Evolutionary conservation across 2,797 vertebrate species (phyloP).

Genomic region (Gobionotothen gibberifrons): DNA sequence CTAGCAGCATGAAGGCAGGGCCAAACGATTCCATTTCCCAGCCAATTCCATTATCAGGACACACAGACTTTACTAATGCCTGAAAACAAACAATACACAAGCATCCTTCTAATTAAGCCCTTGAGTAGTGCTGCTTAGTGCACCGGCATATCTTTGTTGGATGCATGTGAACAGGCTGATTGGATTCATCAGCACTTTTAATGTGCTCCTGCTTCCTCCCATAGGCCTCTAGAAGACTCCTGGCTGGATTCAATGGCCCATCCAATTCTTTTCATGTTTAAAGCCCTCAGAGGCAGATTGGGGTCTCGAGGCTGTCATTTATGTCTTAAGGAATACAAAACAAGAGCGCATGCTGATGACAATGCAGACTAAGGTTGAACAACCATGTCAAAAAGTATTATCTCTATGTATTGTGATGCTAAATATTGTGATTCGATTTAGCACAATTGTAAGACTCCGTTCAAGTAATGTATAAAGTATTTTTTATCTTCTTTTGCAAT

Average conservation of each 20-base stretch:
- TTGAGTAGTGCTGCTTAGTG: slow-evolving; percentile 79
- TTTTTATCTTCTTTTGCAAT: background rate
- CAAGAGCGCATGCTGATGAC: slow-evolving; percentile 33
- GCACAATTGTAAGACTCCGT: background rate
- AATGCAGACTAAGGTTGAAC: slow-evolving; percentile 23
- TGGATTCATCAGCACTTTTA: slow-evolving; percentile 82
- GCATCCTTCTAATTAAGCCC: slow-evolving; percentile 84
- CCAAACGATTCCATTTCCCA: slow-evolving; percentile 80
- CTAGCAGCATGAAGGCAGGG: slow-evolving; percentile 73
- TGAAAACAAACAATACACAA: slow-evolving; percentile 82
- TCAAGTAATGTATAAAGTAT: background rate
- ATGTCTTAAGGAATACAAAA: slow-evolving; percentile 52
- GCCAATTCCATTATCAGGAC: slow-evolving; percentile 83
- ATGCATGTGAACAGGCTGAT: slow-evolving; percentile 80
- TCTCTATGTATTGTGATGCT: slow-evolving; percentile 9
- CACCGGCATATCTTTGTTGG: slow-evolving; percentile 75
- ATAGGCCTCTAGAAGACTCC: slow-evolving; percentile 58
- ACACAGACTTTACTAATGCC: slow-evolving; percentile 81
- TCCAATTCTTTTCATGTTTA: slow-evolving; percentile 41
- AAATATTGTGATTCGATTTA: slow-evolving; percentile 8
- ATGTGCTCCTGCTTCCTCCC: slow-evolving; percentile 72
- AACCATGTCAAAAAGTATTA: slow-evolving; percentile 13
- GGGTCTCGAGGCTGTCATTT: slow-evolving; percentile 41
- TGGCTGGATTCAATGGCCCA: slow-evolving; percentile 66
- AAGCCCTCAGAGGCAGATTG: slow-evolving; percentile 47